Percentiles rank a stretch among this genome's conserved stretches.
Evolutionary conservation across 2,888 invertebrate genomes (phyloP).

Genomic region (Malthinus seriepunctatus): DNA sequence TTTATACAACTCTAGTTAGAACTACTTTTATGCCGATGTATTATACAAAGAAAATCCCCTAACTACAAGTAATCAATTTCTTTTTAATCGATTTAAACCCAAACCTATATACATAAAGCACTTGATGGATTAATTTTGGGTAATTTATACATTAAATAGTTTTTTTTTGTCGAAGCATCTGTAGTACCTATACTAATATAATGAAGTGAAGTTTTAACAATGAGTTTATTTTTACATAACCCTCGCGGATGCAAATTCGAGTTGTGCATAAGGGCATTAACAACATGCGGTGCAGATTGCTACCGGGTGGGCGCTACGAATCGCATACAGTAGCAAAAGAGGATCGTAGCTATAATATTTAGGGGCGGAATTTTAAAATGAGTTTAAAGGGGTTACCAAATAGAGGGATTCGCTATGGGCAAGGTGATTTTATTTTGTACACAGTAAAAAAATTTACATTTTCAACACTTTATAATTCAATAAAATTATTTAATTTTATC

Average conservation of each 20-base stretch:
- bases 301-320: constrained; percentile 28
- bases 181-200: background rate
- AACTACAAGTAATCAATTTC: background rate
- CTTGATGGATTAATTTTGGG: too few relatives aligned
- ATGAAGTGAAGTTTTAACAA: constrained; percentile 12
- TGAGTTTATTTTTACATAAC: constrained; percentile 4
- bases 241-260: constrained; percentile 33
- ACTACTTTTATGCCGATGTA: too few relatives aligned
- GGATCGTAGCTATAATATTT: constrained; percentile 35
- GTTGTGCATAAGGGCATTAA: constrained; percentile 29
- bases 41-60: too few relatives aligned
- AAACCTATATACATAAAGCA: background rate
- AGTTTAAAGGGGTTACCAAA: constrained; percentile 31
- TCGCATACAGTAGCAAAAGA: constrained; percentile 26
- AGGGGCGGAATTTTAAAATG: constrained; percentile 48
- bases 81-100: background rate
- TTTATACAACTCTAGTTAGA: too few relatives aligned
- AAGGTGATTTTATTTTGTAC: background rate
- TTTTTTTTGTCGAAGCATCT: background rate
- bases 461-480: background rate
- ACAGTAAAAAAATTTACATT: background rate
- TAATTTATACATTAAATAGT: background rate
- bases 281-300: constrained; percentile 36
- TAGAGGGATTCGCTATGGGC: constrained; percentile 10
- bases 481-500: background rate